A percentile compares a stretch with the other conserved stretches of the same genome.
Evolutionary conservation across 2,113 vertebrate species (phyloP).

Genomic region (Athene cunicularia): DNA sequence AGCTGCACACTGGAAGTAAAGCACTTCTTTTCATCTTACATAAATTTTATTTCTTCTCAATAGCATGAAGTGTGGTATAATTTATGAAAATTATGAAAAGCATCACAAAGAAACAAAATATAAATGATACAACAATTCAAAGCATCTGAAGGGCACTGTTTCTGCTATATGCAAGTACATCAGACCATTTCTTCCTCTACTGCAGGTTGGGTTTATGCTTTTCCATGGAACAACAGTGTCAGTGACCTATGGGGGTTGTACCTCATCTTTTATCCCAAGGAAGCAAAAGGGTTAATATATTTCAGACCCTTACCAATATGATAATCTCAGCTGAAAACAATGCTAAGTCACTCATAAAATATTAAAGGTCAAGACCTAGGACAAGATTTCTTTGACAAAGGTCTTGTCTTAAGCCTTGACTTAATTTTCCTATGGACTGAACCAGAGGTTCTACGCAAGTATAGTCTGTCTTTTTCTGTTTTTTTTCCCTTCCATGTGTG

Average conservation of each 20-base stretch:
- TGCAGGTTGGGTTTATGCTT: background rate
- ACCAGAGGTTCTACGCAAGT: background rate
- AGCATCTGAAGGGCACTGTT: background rate
- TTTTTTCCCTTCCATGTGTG: background rate
- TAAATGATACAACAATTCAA: slow-evolving; percentile 20
- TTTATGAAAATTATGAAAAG: slow-evolving; percentile 79
- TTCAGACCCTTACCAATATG: background rate
- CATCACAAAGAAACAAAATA: slow-evolving; percentile 40
- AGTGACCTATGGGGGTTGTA: background rate
- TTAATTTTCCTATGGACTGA: background rate
- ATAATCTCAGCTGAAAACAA: background rate
- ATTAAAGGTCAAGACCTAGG: background rate
- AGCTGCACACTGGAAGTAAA: slow-evolving; percentile 72
- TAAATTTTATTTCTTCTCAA: slow-evolving; percentile 74
- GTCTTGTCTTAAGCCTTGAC: background rate
- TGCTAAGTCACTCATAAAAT: background rate
- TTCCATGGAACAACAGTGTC: background rate
- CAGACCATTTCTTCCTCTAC: background rate
- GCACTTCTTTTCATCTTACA: slow-evolving; percentile 78
- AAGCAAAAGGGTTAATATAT: background rate
- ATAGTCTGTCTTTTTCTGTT: background rate
- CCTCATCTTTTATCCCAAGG: background rate
- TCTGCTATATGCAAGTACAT: background rate
- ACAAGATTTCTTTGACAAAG: background rate
- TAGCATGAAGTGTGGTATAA: slow-evolving; percentile 76